These are phyloP conservation scores for Myiotriccus ornatus DNA, from an alignment of 2,797 vertebrate genomes.

Conservation along the genomic window DNA sequence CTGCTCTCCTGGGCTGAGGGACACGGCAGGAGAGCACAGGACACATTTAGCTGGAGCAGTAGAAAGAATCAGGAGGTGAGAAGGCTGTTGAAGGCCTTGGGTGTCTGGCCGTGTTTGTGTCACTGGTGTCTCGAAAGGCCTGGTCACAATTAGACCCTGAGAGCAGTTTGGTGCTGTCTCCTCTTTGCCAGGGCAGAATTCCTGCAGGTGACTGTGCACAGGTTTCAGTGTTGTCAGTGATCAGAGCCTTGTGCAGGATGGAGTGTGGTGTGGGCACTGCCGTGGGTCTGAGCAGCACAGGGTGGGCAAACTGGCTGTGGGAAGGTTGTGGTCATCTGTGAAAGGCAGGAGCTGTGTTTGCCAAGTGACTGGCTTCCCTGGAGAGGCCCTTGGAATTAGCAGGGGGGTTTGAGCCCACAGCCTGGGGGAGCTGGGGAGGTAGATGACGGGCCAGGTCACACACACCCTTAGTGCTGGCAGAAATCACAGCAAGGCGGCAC, in stretches of 20 bases:
- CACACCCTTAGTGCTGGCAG: neutral
- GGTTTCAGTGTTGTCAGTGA: neutral
- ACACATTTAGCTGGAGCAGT: neutral
- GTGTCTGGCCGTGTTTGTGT: neutral
- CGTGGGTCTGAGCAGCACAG: neutral
- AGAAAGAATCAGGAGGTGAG: neutral
- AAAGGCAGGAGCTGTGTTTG: neutral
- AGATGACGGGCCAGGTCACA: neutral
- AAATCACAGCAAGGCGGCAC: neutral
- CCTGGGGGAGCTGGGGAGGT: neutral
- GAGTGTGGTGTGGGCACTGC: neutral
- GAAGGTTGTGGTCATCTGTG: neutral
- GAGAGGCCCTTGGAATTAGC: neutral
- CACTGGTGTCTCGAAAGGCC: neutral
- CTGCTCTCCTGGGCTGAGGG: neutral
- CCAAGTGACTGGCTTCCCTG: neutral
- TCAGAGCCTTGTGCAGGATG: accelerated
- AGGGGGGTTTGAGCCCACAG: neutral
- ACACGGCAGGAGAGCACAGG: neutral
- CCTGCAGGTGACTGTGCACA: neutral
- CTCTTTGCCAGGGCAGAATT: neutral
- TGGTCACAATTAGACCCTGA: neutral
- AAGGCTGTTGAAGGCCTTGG: neutral
- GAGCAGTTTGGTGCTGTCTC: neutral
- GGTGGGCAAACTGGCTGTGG: accelerated